These are phyloP conservation scores for Fukomys damarensis DNA, from an alignment of 2,113 vertebrate species.

Conservation along the genomic window DNA sequence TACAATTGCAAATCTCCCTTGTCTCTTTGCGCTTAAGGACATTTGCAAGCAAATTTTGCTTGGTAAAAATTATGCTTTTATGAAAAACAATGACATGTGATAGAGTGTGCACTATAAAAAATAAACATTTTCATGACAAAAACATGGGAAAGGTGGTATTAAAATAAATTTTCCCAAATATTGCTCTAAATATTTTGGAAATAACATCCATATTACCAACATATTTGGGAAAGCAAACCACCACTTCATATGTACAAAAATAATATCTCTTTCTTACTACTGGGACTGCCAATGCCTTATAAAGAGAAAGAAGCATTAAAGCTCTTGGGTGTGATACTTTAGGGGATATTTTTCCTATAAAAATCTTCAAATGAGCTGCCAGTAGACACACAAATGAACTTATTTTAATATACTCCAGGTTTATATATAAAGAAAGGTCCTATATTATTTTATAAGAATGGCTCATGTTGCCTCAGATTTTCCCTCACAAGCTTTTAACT, in stretches of 20 bases:
- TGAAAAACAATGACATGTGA: neutral
- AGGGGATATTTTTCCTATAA: neutral
- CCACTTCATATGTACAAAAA: conserved; percentile 7
- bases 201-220: neutral
- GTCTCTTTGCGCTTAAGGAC: conserved; percentile 30
- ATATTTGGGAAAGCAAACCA: conserved; percentile 38
- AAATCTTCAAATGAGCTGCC: conserved; percentile 45
- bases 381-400: neutral
- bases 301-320: conserved; percentile 4
- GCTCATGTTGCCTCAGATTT: conserved; percentile 8
- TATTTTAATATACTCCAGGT: conserved; percentile 58
- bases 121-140: neutral
- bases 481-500: conserved; percentile 15
- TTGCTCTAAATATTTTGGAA: conserved; percentile 23
- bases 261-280: neutral
- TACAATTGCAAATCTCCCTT: neutral
- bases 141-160: neutral
- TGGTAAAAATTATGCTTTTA: neutral
- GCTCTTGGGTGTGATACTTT: neutral
- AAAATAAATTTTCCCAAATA: conserved; percentile 43
- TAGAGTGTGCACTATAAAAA: neutral
- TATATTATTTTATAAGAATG: neutral
- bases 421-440: neutral
- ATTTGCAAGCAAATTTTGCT: neutral
- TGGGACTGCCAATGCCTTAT: neutral